Conservation (phyloP, 1,140 invertebrate genomes). For the Lordiphosa mommai region DNA sequence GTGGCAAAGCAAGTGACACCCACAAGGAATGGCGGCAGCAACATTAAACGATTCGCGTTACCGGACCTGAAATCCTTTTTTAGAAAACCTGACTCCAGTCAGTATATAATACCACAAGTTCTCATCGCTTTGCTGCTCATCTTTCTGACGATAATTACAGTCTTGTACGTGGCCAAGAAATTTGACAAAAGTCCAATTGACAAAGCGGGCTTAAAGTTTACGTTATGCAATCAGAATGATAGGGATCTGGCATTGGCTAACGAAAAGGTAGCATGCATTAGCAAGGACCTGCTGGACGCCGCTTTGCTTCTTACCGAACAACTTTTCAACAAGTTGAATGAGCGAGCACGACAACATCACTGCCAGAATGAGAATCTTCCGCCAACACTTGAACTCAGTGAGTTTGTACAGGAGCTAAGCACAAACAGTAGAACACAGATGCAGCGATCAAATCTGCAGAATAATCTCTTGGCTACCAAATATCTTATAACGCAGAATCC, state of each 20-base stretch:
- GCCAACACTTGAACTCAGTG: constrained; percentile 81
- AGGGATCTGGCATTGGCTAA: constrained; percentile 5
- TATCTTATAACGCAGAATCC: constrained; percentile 86
- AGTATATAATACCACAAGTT: constrained; percentile 54
- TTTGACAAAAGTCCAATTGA: constrained; percentile 51
- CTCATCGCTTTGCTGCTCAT: constrained; percentile 53
- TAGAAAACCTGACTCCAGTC: constrained; percentile 39
- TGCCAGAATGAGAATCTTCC: constrained; percentile 81
- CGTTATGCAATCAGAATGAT: constrained; percentile 47
- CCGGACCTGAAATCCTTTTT: constrained; percentile 42
- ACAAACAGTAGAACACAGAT: constrained; percentile 7
- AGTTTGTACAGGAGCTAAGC: constrained; percentile 57
- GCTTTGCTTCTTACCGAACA: constrained; percentile 38
- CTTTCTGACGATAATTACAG: constrained; percentile 53
- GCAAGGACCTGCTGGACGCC: constrained; percentile 33
- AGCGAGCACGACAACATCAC: constrained; percentile 78
- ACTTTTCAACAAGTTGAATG: constrained; percentile 48
- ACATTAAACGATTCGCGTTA: constrained; percentile 14
- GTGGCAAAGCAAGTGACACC: constrained; percentile 14
- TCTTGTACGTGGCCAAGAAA: constrained; percentile 49
- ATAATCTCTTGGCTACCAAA: constrained; percentile 84
- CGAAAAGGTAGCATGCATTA: constrained; percentile 31
- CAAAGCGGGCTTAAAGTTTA: constrained; percentile 36
- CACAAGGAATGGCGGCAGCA: constrained; percentile 17
- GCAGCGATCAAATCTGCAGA: constrained; percentile 80